Base-by-base conservation (phyloP, 2,113 vertebrate genomes). In the Regulus satrapa region DNA sequence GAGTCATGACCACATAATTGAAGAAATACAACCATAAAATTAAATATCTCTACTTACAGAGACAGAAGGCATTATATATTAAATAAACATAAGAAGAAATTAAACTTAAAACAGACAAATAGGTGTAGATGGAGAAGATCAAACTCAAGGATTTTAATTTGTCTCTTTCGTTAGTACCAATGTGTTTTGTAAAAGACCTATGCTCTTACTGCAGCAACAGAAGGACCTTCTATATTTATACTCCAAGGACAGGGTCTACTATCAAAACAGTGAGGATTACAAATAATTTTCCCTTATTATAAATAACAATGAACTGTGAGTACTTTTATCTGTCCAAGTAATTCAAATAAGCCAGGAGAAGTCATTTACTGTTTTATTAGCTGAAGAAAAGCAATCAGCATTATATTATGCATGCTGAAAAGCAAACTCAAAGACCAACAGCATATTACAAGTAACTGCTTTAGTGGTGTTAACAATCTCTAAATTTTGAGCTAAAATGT, bases 351-450 rank as follows among this genome's bases (percentile, higher is more conserved):
- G 19, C 8, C 25, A 75, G 24, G 23, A 81, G 9, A 92, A 83
- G 32, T 59, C 12, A 59, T 91, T 90, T 90, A 77, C 34, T 76
- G 46, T 55, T 94, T 78, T 71, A 74, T 48, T 72, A 79, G 54
- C 36, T 74, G 66, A 74, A 92, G 79, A 66, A 86, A 83, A 86
- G 10, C 45, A 59, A 73, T 25, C 29, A 55, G 18, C 46, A 77
- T 79, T 90, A 93, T 66, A 83, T 58, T 71, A 62, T 45, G 19
- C 26, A 49, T 36, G n/a, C 32, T 59, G 34, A 80, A 82, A 85
- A 80, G 15, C 2, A 2, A 88, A n/a, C 29, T 68, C 32, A 67
- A 54, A 76, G 23, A 76, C 34, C 34, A 80, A 8, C 4, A 51
- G 21, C 18, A 8, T 63, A 52, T 52, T 71, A 56, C 31, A 84